Evolutionary conservation across 2,888 invertebrate genomes (phyloP).

Genomic region (Eustalomyia histrio): DNA sequence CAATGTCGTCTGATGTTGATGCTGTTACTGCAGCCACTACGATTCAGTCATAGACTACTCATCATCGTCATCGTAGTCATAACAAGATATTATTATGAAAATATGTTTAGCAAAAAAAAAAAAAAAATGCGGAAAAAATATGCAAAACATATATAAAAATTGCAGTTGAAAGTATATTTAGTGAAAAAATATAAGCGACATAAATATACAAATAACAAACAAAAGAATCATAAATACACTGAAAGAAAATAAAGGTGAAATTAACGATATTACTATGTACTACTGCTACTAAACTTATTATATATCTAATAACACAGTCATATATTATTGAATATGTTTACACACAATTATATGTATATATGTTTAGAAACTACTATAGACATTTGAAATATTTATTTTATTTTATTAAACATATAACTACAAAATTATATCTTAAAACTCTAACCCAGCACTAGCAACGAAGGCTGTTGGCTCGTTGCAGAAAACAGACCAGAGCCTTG

Average conservation of each 20-base stretch:
- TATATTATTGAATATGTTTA: too few species aligned
- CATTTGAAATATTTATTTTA: too few species aligned
- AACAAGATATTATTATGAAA: slow-evolving; percentile 47
- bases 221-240: slow-evolving; percentile 6
- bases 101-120: slow-evolving; percentile 54
- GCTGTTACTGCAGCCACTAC: slow-evolving; percentile 14
- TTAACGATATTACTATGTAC: neutral
- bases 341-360: too few species aligned
- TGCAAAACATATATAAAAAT: neutral
- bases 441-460: too few species aligned
- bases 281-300: too few species aligned
- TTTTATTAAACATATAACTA: too few species aligned
- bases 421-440: too few species aligned
- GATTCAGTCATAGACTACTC: slow-evolving; percentile 27
- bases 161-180: neutral
- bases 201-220: slow-evolving; percentile 2
- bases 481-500: too few species aligned
- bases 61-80: slow-evolving; percentile 25
- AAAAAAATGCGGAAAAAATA: slow-evolving; percentile 25
- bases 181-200: slow-evolving; percentile 6
- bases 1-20: slow-evolving; percentile 20
- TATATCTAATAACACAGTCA: too few species aligned
- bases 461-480: too few species aligned
- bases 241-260: neutral
- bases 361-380: too few species aligned